Conservation (phyloP, 2,888 invertebrate genomes). For the Rhagonycha lutea region DNA sequence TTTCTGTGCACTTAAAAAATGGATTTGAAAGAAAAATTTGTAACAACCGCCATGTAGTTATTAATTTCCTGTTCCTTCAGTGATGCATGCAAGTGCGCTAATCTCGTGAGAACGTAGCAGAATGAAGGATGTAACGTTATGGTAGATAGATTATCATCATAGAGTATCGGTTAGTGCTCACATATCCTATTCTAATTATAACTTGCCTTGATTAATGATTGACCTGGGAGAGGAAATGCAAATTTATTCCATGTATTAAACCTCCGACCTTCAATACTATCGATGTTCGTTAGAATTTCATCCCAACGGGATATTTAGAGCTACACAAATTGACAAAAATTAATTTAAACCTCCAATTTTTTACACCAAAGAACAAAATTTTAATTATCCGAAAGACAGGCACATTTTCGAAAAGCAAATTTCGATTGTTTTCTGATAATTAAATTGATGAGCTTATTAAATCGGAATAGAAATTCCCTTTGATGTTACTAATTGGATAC, state of each 20-base stretch:
- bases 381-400: not conserved
- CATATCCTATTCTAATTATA: conserved; percentile 9
- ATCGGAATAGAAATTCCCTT: not conserved
- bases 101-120: conserved; percentile 1
- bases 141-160: conserved; percentile 7
- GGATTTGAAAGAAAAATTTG: no score
- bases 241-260: conserved; percentile 8
- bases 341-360: not conserved
- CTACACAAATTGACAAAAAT: not conserved
- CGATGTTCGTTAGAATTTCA: not conserved
- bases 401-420: not conserved
- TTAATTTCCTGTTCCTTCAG: not conserved
- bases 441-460: not conserved
- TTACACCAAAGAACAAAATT: not conserved
- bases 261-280: not conserved
- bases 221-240: conserved; percentile 7
- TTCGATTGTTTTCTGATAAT: not conserved
- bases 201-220: conserved; percentile 11
- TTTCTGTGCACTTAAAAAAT: no score
- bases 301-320: conserved; percentile 3
- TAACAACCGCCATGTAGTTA: not conserved
- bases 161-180: conserved; percentile 10
- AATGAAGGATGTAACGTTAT: conserved; percentile 8
- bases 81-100: not conserved
- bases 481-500: not conserved